Evolutionary conservation across 2,797 vertebrate species (phyloP), one percentile per base, ranked within the genome.

Genomic region (Cyclopterus lumpus): DNA sequence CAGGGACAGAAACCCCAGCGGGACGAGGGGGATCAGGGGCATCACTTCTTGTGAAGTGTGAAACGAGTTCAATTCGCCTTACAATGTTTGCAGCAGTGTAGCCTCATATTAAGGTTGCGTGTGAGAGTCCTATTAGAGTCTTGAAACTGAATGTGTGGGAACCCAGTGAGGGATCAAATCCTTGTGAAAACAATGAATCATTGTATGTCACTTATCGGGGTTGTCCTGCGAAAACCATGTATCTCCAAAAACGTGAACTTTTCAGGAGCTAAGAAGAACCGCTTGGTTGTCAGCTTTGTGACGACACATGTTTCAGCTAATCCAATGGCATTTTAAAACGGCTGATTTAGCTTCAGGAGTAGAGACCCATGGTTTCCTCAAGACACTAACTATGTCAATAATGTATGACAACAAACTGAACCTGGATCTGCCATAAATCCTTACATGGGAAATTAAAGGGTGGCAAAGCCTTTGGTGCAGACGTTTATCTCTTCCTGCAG

Each of bases 1-100:
- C 34, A n/a, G 32, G 46, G 44, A 34, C 26, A 48, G 63, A 61
- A 62, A 55, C 60, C 18, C 20, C 22, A 51, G 57, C 63, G 72
- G 20, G 15, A 67, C 58, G 46, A 36, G 40, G 59, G 18, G 18
- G 32, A 75, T 46, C 58, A 76, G 34, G 24, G 34, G 18, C 14
- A 71, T 46, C 18, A 53, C 53, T 46, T 77, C 49, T 32, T 55
- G 30, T 68, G 62, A 18, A 11, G 22, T 0, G 24, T 38, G n/a
- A 78, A 78, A 70, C 14, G 0, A 36, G 7, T 46, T 76, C 8
- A 62, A 8, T 30, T 71, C 15, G 0, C 1, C 51, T 67, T 14
- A 0, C 10, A 36, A 10, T 34, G n/a, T 51, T 22, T 55, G 36
- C n/a, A 65, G 32, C 57, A 55, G 11, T 0, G 40, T 4, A 1